Evolutionary conservation across 2,113 vertebrate genomes (phyloP).

Genomic region (Epinephelus moara): DNA sequence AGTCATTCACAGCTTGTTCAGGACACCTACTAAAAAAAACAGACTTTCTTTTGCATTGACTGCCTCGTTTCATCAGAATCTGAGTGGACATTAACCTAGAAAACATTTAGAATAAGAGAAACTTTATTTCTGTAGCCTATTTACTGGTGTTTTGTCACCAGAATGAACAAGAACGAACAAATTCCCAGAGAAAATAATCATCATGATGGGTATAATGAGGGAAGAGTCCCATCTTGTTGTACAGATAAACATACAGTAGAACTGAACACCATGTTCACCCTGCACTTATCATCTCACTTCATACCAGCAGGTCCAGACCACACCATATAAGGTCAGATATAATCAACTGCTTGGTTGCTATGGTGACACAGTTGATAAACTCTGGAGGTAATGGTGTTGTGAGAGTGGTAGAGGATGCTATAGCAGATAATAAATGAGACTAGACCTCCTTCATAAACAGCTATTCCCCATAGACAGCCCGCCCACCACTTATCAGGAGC

Average conservation of each 20-base stretch:
- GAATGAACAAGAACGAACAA: neutral
- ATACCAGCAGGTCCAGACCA: constrained; percentile 11
- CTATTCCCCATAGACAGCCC: constrained; percentile 54
- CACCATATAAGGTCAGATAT: constrained; percentile 53
- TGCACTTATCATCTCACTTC: neutral
- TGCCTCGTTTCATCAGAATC: neutral
- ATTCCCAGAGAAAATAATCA: neutral
- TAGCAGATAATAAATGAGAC: constrained; percentile 42
- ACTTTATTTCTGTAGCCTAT: neutral
- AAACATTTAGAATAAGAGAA: neutral
- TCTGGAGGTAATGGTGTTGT: constrained; percentile 64
- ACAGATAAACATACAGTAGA: constrained; percentile 21
- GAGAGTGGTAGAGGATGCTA: constrained; percentile 41
- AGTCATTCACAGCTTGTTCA: neutral
- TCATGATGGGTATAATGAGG: constrained; percentile 1
- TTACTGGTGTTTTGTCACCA: neutral
- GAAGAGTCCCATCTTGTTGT: constrained; percentile 16
- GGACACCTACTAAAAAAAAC: neutral
- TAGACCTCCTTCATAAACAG: constrained; percentile 63
- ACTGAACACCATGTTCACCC: neutral
- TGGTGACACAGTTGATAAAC: constrained; percentile 27
- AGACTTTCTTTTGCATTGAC: neutral
- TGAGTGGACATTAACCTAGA: neutral
- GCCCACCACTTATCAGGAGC: constrained; percentile 48
- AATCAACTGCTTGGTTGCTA: constrained; percentile 19